Evolutionary conservation across 2,888 invertebrate genomes (phyloP), one percentile per base, ranked within the genome.

Genomic region (Metallyticus violacea): DNA sequence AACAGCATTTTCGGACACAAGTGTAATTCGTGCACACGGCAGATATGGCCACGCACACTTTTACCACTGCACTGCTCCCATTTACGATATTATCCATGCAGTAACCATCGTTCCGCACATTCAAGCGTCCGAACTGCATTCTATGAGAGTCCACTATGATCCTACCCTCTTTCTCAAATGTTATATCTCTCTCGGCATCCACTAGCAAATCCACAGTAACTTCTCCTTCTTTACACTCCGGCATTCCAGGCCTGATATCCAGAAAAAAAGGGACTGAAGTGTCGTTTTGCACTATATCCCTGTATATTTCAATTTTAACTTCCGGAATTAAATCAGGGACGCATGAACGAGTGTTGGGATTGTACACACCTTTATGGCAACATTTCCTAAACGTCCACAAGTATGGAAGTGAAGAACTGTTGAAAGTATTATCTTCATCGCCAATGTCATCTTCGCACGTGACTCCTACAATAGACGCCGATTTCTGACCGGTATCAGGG

Each of bases 1-100:
- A 86, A 86, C 92, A 92, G 88, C 92, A 92, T 89, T 92, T 92
- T 85, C 90, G 89, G 83, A 92, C 88, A 89, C 92, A 92, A 1
- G 90, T 79, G 78, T 90, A 89, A 4, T 86, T 83, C n/a, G 87
- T 79, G 84, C 91, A 91, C 9, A 29, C 82, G 26, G 87, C 89
- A 25, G 87, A 88, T 3, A 86, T 26, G 0, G 87, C 89, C 29
- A 86, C 89, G 86, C 91, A 90, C 15, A 88, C 87, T 25, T 90
- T 87, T 27, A 89, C 88, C 9, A 90, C 30, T 3, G 85, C 83
- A 80, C 84, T 77, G 6, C 82, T 85, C 7, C 30, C 30, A 30
- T 88, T 87, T 9, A 85, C 82, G 6, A 78, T 27, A 9, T n/a
- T 22, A n/a, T 86, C 86, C 15, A 86, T 28, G 30, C 86, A 86